Evolutionary conservation across 2,888 invertebrate genomes (phyloP).

Genomic region (Heliconius erato): DNA sequence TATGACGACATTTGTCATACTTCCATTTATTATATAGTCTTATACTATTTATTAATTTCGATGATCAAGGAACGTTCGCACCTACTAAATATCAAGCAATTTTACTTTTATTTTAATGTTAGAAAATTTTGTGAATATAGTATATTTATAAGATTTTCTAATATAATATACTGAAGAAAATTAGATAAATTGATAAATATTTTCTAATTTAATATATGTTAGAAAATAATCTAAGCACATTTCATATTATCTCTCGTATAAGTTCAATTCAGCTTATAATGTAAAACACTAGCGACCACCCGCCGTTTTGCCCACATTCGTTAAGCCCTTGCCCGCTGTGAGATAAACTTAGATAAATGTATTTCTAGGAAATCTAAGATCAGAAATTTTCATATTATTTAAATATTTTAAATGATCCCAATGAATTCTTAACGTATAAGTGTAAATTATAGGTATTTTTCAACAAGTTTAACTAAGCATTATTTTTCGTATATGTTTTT

Average conservation of each 20-base stretch:
- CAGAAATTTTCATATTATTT: conserved; percentile 15
- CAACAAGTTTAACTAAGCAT: neutral
- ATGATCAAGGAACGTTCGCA: no score
- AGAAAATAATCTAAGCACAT: neutral
- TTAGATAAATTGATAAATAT: neutral
- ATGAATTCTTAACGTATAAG: neutral
- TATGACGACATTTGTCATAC: no score
- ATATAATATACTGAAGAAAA: neutral
- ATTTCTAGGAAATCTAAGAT: conserved; percentile 21
- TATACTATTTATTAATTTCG: no score
- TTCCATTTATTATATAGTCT: no score
- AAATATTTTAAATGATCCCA: neutral
- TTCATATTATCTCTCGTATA: neutral
- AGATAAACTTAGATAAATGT: conserved; percentile 17
- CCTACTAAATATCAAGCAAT: no score
- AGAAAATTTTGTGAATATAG: no score
- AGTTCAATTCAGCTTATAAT: neutral
- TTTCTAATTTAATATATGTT: neutral
- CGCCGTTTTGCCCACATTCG: conserved; percentile 18
- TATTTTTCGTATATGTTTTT: neutral
- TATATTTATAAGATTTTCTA: no score
- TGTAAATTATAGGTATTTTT: neutral
- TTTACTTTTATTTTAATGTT: no score
- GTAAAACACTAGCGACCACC: conserved; percentile 26
- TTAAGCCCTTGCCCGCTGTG: conserved; percentile 19